phyloP scores from a whole-genome alignment of 2,797 vertebrate genomes.

The Pyrocephalus nanus region DNA sequence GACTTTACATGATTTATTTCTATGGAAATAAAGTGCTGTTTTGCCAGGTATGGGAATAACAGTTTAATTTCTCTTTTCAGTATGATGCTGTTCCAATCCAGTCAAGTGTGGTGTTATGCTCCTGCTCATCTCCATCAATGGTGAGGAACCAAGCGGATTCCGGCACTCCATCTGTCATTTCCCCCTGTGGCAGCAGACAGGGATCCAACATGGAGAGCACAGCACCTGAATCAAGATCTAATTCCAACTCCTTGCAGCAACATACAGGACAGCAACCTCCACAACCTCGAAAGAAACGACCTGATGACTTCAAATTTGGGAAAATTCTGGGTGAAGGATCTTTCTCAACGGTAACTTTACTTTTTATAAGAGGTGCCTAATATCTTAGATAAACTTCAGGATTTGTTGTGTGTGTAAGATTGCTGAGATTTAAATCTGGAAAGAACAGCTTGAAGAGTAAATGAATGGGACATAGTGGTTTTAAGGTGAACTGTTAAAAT shows the following conservation, averaged over 20 bases:
- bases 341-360: slow-evolving; percentile 89
- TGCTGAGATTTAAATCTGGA: neutral
- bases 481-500: neutral
- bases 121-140: slow-evolving; percentile 95
- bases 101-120: slow-evolving; percentile 94
- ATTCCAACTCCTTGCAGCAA: slow-evolving; percentile 78
- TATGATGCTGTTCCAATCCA: slow-evolving; percentile 98
- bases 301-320: slow-evolving; percentile 96
- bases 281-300: slow-evolving; percentile 95
- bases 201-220: slow-evolving; percentile 88
- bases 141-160: slow-evolving; percentile 95
- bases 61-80: slow-evolving; percentile 67
- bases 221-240: slow-evolving; percentile 78
- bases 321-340: slow-evolving; percentile 99
- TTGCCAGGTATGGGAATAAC: neutral
- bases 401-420: neutral
- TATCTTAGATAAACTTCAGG: neutral
- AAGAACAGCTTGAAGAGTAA: neutral
- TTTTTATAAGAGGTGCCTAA: neutral
- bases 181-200: slow-evolving; percentile 86
- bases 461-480: neutral
- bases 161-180: slow-evolving; percentile 85
- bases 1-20: neutral
- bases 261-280: slow-evolving; percentile 78
- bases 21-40: neutral